Conservation (phyloP, 1,140 invertebrate species). For the Lanistes nyassanus region DNA sequence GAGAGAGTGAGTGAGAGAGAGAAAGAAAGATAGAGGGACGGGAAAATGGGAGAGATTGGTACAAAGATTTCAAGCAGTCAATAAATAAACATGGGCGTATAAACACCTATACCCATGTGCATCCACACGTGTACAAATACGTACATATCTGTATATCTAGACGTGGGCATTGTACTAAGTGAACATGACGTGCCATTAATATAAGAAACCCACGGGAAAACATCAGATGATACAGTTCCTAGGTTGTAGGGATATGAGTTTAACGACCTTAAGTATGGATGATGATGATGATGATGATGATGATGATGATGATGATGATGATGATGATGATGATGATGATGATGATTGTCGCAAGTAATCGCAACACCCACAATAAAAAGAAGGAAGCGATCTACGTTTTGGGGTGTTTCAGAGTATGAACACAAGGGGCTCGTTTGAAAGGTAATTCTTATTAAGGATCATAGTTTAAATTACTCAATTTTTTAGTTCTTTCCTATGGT, state of each 20-base stretch:
- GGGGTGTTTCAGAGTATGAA: neutral
- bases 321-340: neutral
- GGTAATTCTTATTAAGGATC: neutral
- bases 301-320: constrained; percentile 15
- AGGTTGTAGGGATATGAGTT: neutral
- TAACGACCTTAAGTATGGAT: neutral
- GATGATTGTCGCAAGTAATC: neutral
- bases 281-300: neutral
- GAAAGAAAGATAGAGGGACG: neutral
- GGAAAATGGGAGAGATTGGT: neutral
- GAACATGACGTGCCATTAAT: too few species aligned
- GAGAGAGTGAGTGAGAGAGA: neutral
- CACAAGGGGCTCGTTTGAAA: too few species aligned
- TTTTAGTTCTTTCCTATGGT: too few species aligned
- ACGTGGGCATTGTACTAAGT: too few species aligned
- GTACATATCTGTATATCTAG: neutral
- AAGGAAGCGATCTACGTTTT: neutral
- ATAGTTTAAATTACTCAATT: neutral
- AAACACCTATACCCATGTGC: neutral
- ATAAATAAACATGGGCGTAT: neutral
- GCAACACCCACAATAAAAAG: too few species aligned
- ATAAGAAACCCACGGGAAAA: neutral
- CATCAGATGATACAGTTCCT: neutral
- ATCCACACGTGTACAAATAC: neutral
- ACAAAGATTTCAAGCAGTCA: neutral